Percentiles rank a stretch among this genome's conserved stretches.
Evolutionary conservation across 2,113 vertebrate species (phyloP).

Genomic region (Acrocephalus kingi): DNA sequence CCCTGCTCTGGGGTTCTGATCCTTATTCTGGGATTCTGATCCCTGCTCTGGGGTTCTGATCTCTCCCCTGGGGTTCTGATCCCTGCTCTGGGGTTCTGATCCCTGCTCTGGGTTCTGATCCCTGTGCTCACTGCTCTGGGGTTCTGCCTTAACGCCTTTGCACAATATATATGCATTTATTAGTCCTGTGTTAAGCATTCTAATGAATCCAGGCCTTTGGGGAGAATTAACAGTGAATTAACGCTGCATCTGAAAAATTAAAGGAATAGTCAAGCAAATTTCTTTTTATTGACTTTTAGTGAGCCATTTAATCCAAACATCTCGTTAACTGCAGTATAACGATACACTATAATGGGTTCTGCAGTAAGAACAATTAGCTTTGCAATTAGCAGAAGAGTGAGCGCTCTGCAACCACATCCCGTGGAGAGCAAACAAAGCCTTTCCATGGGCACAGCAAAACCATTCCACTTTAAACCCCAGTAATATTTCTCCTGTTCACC

Average conservation of each 20-base stretch:
- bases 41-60: not conserved
- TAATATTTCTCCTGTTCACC: not conserved
- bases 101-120: not conserved
- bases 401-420: slow-evolving; percentile 43
- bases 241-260: slow-evolving; percentile 72
- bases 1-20: not conserved
- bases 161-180: not conserved
- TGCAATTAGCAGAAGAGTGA: slow-evolving; percentile 79
- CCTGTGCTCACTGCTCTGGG: not conserved
- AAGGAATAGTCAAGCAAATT: slow-evolving; percentile 78
- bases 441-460: not conserved
- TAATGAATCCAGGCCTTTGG: slow-evolving; percentile 70
- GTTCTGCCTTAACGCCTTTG: not conserved
- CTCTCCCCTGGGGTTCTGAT: not conserved
- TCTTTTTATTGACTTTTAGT: slow-evolving; percentile 83
- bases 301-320: slow-evolving; percentile 82
- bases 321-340: slow-evolving; percentile 80
- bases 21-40: not conserved
- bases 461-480: not conserved
- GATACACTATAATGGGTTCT: slow-evolving; percentile 77
- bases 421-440: not conserved
- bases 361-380: slow-evolving; percentile 83
- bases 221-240: slow-evolving; percentile 72
- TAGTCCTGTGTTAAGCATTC: slow-evolving; percentile 41
- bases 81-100: not conserved